Percentiles rank a stretch among this genome's conserved stretches.
Conservation (phyloP, 2,113 vertebrate genomes). For the Tragelaphus imberbis region DNA sequence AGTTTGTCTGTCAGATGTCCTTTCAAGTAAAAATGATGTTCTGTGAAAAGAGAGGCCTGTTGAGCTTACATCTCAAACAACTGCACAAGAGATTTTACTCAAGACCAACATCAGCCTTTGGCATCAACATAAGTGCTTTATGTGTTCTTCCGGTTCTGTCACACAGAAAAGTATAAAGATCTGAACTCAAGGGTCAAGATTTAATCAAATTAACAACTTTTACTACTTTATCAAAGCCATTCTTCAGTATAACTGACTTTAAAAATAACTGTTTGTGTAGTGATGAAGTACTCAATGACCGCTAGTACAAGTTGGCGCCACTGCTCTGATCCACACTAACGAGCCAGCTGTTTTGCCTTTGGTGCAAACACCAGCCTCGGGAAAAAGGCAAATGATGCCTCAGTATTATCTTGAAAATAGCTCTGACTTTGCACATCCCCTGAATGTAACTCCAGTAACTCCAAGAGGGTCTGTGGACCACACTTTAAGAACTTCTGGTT, state of each 20-base stretch:
- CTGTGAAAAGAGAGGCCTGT: neutral
- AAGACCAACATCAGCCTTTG: neutral
- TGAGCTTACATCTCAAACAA: neutral
- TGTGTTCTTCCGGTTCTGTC: neutral
- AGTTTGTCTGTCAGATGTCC: neutral
- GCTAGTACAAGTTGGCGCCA: neutral
- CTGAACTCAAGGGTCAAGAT: neutral
- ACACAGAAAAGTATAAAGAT: neutral
- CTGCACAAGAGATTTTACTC: neutral
- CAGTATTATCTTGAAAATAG: neutral
- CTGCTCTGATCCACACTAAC: neutral
- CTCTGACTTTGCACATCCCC: neutral
- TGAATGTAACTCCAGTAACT: neutral
- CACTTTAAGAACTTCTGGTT: neutral
- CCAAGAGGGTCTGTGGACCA: neutral
- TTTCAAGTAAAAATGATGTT: conserved; percentile 5
- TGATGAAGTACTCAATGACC: neutral
- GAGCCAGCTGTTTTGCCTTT: neutral
- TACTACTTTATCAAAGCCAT: neutral
- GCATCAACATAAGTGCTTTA: neutral
- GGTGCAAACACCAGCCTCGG: neutral
- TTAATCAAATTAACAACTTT: conserved; percentile 22
- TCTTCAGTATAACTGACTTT: neutral
- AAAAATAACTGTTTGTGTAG: neutral
- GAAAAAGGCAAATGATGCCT: neutral